Base-by-base conservation (phyloP, 2,888 invertebrate genomes). In the Tromatobia lineatoria region DNA sequence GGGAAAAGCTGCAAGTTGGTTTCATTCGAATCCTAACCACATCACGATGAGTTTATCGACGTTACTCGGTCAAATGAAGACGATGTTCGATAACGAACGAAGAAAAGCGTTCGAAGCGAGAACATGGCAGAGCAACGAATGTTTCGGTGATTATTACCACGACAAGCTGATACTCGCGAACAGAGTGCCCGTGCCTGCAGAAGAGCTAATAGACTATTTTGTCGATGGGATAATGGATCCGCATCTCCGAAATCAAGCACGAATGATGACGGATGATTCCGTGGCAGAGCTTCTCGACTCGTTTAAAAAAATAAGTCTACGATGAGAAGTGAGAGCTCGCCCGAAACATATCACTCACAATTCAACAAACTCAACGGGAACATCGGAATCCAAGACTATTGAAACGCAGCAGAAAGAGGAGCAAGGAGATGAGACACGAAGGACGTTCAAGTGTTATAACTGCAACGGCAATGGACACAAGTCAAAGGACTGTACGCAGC, bases 81-180 rank as follows among this genome's bases (percentile, higher is more conserved):
- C 50, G 18, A 83, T 86, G 83, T 86, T 81, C 67, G 79, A 77
- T 29, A 79, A 76, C 20, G 20, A 61, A 18, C 45, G 79, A 29
- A 64, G 85, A 6, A 81, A 77, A 38, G 64, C 73, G 59, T 86
- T 86, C 34, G 83, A 83, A 38, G 45, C 73, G 2, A 59, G 83
- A 50, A 45, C 29, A 15, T 87, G 87, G 87, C 75, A 81, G 38
- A 11, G 23, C 25, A 50, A n/a, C 20, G 85, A 85, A 52, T 52
- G 70, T 15, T 87, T 85, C 54, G 54, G 75, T 18, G 87, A 87
- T 57, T 85, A 86, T 78, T 81, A 67, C 42, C 82, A 87, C n/a
- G 83, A 83, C 45, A 87, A 88, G 66, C 71, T 85, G 18, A 76
- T 87, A 15, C 47, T 86, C 13, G 85, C 75, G 3, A 86, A 86